Conservation (phyloP, 2,797 vertebrate species). For the Tarsius wallacei region DNA sequence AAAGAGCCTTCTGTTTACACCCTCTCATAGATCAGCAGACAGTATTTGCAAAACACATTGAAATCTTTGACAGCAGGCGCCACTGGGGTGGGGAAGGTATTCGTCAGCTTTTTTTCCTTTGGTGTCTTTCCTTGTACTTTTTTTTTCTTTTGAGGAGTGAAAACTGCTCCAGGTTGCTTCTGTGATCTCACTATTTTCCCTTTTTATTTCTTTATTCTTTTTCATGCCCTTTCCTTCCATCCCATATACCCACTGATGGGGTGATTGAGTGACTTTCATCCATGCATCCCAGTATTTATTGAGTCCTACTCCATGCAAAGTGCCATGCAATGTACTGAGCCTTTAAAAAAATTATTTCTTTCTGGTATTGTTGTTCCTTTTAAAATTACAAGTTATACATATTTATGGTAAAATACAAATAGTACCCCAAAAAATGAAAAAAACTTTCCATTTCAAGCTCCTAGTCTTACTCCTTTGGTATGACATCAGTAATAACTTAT, state of each 20-base stretch:
- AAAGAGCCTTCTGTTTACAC: conserved; percentile 17
- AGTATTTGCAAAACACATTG: conserved; percentile 12
- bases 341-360: conserved; percentile 48
- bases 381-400: conserved; percentile 15
- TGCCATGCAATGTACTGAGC: neutral
- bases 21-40: neutral
- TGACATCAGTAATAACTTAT: conserved; percentile 32
- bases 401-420: conserved; percentile 48
- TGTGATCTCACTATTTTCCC: neutral
- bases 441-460: conserved; percentile 1
- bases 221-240: neutral
- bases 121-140: conserved; percentile 18
- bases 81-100: neutral
- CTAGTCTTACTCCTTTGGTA: neutral
- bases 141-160: conserved; percentile 22
- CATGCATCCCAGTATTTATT: conserved; percentile 46
- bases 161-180: conserved; percentile 20
- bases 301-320: conserved; percentile 14
- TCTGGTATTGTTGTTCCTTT: neutral
- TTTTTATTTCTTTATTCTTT: conserved; percentile 3
- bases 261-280: neutral
- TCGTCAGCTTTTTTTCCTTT: conserved; percentile 24
- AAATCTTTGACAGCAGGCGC: neutral
- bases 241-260: neutral
- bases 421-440: neutral